Conservation (phyloP, 2,797 vertebrate species). For the Hemibagrus guttatus region DNA sequence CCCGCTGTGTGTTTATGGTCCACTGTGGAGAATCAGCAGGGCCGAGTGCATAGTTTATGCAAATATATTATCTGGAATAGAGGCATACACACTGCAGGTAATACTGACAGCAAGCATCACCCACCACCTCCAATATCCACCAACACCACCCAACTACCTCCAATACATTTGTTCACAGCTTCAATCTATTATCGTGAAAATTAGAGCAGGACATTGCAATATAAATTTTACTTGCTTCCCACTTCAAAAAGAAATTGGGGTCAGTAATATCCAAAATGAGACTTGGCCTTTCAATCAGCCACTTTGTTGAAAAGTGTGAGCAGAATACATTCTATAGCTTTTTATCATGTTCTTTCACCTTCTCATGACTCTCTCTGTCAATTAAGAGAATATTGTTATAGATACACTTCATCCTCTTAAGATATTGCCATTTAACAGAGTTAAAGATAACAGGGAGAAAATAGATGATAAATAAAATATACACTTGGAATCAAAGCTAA, state of each 20-base stretch:
- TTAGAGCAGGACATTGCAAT: conserved; percentile 34
- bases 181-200: conserved; percentile 28
- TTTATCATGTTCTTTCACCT: conserved; percentile 15
- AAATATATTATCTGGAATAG: conserved; percentile 28
- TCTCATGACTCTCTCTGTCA: conserved; percentile 22
- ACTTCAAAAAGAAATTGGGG: conserved; percentile 36
- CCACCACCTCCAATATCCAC: background rate
- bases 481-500: conserved; percentile 39
- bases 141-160: background rate
- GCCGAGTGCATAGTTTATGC: conserved; percentile 27
- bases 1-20: conserved; percentile 46
- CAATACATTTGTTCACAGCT: conserved; percentile 11
- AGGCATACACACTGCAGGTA: conserved; percentile 24
- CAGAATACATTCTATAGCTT: conserved; percentile 18
- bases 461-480: background rate
- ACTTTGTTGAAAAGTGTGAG: conserved; percentile 20
- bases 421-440: conserved; percentile 21
- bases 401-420: conserved; percentile 25
- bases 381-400: conserved; percentile 34
- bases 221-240: conserved; percentile 30
- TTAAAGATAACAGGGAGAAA: conserved; percentile 30
- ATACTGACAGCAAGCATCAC: conserved; percentile 27
- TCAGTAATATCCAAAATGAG: conserved; percentile 46
- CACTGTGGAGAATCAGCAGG: conserved; percentile 42
- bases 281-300: conserved; percentile 36